Percentiles rank a stretch among this genome's conserved stretches.
Conservation (phyloP, 2,797 vertebrate genomes). For the Mus minutoides region DNA sequence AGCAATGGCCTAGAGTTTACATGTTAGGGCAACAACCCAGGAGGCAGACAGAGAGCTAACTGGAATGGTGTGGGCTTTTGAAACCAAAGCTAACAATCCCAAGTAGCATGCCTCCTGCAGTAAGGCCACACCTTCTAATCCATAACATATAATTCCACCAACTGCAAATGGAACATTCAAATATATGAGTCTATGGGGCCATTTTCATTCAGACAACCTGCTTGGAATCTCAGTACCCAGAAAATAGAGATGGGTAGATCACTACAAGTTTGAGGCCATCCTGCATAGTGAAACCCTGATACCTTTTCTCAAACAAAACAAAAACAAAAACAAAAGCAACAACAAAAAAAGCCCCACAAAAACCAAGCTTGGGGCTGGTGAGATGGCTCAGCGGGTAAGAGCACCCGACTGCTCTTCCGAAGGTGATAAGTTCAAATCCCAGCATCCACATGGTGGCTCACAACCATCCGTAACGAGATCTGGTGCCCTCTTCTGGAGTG, state of each 20-base stretch:
- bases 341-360: neutral
- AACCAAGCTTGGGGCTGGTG: neutral
- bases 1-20: neutral
- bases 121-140: neutral
- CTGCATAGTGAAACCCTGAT: neutral
- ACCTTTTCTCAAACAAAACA: neutral
- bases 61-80: neutral
- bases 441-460: too few relatives aligned
- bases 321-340: neutral
- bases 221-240: neutral
- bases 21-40: too few relatives aligned
- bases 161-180: neutral
- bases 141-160: neutral
- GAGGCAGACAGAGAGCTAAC: neutral
- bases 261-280: neutral
- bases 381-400: too few relatives aligned
- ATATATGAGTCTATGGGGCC: neutral
- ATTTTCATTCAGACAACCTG: neutral
- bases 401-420: too few relatives aligned
- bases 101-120: neutral
- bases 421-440: too few relatives aligned
- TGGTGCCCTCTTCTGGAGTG: too few relatives aligned
- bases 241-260: neutral
- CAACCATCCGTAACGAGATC: too few relatives aligned
- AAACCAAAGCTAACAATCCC: neutral